These are phyloP conservation scores for Pachyseris speciosa DNA, from an alignment of 64 coral and sea anemone species.

Conservation along the genomic window DNA sequence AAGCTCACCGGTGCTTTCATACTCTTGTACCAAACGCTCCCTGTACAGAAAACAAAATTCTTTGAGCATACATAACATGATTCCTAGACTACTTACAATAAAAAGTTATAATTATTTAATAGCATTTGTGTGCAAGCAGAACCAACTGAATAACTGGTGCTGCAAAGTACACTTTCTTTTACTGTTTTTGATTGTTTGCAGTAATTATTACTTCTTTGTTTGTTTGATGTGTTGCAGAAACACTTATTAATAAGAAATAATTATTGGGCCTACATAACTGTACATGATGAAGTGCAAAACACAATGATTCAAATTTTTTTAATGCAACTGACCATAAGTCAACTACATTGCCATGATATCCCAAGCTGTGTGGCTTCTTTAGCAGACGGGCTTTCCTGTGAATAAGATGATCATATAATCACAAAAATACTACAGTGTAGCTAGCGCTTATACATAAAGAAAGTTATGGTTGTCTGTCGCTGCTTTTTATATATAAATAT, in stretches of 20 bases:
- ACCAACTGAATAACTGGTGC: no score
- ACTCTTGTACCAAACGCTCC: conserved; percentile 86
- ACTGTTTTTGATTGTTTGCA: neutral
- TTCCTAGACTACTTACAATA: no score
- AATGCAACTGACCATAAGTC: conserved; percentile 72
- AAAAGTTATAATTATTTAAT: no score
- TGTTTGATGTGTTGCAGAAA: no score
- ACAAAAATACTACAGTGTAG: neutral
- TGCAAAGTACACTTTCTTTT: neutral
- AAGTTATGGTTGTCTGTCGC: no score
- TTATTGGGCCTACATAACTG: no score
- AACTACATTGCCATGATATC: conserved; percentile 93
- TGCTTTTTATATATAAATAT: no score
- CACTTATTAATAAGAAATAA: no score
- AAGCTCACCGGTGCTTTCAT: conserved; percentile 85
- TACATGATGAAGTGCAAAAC: no score
- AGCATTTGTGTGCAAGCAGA: no score
- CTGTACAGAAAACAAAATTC: conserved; percentile 21
- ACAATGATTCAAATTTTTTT: no score
- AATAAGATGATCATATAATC: neutral
- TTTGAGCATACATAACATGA: neutral
- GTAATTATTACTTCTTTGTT: neutral
- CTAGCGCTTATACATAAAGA: no score
- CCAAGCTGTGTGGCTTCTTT: conserved; percentile 79
- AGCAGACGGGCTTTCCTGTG: conserved; percentile 78